Evolutionary conservation across 2,113 vertebrate species (phyloP).

Genomic region (Nansenia antarctica): DNA sequence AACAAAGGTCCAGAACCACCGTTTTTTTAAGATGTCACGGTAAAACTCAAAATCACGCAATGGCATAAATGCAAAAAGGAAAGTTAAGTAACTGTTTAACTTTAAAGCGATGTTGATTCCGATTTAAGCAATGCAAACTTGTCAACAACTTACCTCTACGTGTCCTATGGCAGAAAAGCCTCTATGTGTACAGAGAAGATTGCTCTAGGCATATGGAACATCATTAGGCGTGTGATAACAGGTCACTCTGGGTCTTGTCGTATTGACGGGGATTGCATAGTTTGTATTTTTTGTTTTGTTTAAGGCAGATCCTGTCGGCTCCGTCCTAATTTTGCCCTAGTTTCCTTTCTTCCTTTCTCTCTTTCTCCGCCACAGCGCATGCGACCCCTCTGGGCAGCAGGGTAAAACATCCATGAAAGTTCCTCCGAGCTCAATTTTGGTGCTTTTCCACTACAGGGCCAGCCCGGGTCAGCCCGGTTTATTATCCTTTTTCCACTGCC

Average conservation of each 20-base stretch:
- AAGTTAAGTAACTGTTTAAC: too few relatives aligned
- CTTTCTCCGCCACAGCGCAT: slow-evolving; percentile 12
- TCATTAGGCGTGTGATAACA: background rate
- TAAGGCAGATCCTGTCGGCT: background rate
- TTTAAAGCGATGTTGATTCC: too few relatives aligned
- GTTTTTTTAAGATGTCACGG: too few relatives aligned
- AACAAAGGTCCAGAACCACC: too few relatives aligned
- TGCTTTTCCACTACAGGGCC: too few relatives aligned
- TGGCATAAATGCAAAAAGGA: too few relatives aligned
- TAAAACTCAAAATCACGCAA: too few relatives aligned
- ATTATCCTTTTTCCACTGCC: too few relatives aligned
- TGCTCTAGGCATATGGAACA: background rate
- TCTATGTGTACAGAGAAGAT: background rate
- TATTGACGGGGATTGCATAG: background rate
- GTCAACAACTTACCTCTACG: background rate
- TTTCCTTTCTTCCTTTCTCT: background rate
- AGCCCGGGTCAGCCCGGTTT: too few relatives aligned
- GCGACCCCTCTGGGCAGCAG: slow-evolving; percentile 41
- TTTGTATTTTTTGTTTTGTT: too few relatives aligned
- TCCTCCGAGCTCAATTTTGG: too few relatives aligned
- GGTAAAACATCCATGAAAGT: too few relatives aligned
- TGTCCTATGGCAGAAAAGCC: background rate
- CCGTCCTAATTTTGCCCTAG: background rate
- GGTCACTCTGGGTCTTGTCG: background rate
- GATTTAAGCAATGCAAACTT: slow-evolving; percentile 1